Base-by-base conservation (phyloP, 1,140 invertebrate genomes). In the Eupristina koningsbergeri region DNA sequence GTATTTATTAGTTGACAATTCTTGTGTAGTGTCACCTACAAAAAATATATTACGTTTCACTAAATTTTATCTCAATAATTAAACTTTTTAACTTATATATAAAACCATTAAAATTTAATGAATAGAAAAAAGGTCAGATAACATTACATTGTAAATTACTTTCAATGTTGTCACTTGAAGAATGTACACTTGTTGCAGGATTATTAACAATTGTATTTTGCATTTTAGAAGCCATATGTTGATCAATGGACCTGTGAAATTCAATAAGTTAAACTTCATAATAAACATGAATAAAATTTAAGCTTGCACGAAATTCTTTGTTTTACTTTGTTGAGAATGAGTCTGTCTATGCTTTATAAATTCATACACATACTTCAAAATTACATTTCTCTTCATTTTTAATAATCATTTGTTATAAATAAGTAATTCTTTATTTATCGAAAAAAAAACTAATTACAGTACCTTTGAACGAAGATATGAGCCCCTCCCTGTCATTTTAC, bases 201-300 rank as follows among this genome's bases (percentile, higher is more conserved):
- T 83, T 89, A 8, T 77, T 89, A 31, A 89, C 79, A 19, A 87
- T 84, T 34, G 78, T 87, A 29, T 89, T 87, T 76, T 88, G 86
- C 13, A 83, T 88, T 41, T 87, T 85, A 29, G 83, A 83, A 78
- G 83, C 74, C 87, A 88, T 87, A 69, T 73, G 77, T 53, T 71
- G 6, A 84, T 39, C 67, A 76, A 31, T 69, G 64, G 61, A 77
- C 79, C 61, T 80, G 64, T 31, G 50, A 41, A 61, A 53, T 63
- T 5, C 67, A 71, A 71, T n/a, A 71, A 41, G 36, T 6, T 36
- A 41, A 71, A 41, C 39, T 41, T 13, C 34, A 36, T 6, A 71
- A 5, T n/a, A 41, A 15, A 26, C 2, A n/a, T 5, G 9, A 41
- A 41, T 22, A 36, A 41, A 41, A 41, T n/a, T n/a, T 9, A 22